These are phyloP conservation scores for Liodrosophila aerea DNA, from an alignment of 2,888 invertebrate species.

Conservation along the genomic window DNA sequence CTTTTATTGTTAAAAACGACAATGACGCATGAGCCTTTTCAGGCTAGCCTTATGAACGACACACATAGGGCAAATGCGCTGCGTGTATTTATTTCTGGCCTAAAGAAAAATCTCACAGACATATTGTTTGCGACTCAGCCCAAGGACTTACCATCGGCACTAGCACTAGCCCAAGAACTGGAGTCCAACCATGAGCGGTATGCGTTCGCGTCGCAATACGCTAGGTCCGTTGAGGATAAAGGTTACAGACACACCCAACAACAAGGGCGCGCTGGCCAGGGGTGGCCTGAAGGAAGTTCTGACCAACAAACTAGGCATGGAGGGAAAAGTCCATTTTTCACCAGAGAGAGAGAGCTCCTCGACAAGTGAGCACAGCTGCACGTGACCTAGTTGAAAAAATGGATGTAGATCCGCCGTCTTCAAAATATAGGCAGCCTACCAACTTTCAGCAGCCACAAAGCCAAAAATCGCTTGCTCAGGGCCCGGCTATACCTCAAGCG, in stretches of 20 bases:
- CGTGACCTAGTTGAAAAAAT: no score
- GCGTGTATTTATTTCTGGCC: slow-evolving; percentile 8
- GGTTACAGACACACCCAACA: background rate
- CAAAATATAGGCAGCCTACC: no score
- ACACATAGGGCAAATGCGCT: background rate
- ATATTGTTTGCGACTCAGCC: background rate
- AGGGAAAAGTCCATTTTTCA: no score
- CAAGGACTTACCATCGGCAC: background rate
- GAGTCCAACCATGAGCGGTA: background rate
- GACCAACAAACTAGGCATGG: background rate
- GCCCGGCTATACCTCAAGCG: no score
- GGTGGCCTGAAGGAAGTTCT: background rate
- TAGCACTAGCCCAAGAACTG: background rate
- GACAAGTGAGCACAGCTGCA: no score
- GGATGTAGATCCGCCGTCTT: no score
- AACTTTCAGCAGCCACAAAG: no score
- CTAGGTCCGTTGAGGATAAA: background rate
- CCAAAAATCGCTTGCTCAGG: no score
- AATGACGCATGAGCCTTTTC: background rate
- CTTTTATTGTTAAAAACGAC: slow-evolving; percentile 3
- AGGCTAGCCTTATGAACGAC: background rate
- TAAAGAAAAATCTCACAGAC: slow-evolving; percentile 1
- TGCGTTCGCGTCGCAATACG: background rate
- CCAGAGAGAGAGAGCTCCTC: no score
- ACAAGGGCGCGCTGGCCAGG: slow-evolving; percentile 1